Base-by-base conservation (phyloP, 2,113 vertebrate species). In the Fregata magnificens region DNA sequence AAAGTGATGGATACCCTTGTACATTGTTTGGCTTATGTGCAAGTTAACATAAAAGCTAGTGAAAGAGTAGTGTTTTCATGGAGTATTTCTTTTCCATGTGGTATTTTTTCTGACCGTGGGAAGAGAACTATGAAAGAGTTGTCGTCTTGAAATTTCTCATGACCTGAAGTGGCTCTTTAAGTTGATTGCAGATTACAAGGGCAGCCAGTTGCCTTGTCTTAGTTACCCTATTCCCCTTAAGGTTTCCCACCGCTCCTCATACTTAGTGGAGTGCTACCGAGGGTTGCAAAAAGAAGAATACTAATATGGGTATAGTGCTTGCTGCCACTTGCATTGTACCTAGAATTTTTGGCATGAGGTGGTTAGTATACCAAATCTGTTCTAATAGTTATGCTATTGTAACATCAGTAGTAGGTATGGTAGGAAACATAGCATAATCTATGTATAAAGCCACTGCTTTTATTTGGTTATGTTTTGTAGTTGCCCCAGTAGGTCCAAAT, bases 121-220 rank as follows among this genome's bases (percentile, higher is more conserved):
- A 97, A 96, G 82, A 85, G 91, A 95, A 61, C 82, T 91, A 6
- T 62, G 78, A 86, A 85, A 82, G 81, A 70, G 53, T 88, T 97
- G 81, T 96, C 95, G 67, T 94, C 82, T 74, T 94, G 78, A 95
- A 95, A 82, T 96, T 97, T 97, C 94, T 91, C 93, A 95, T 96
- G 95, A 97, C 97, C 95, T 95, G 81, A 80, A 73, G 81, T 97
- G 66, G 89, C 96, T 96, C 82, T 95, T 85, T 22, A 85, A 80
- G 74, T 82, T 86, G 89, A 89, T 36, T 88, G 38, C 36, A 50
- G 70, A 70, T 94, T 85, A 85, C 71, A 45, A 70, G 89, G 89
- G 81, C 91, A 91, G 89, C 61, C 29, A 32, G 56, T 93, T 91
- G 95, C 93, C 91, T 85, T 87, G 81, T 96, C 58, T 70, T 62